Conservation (phyloP, 2,113 vertebrate genomes). For the Cryptomyrus ogoouensis region DNA sequence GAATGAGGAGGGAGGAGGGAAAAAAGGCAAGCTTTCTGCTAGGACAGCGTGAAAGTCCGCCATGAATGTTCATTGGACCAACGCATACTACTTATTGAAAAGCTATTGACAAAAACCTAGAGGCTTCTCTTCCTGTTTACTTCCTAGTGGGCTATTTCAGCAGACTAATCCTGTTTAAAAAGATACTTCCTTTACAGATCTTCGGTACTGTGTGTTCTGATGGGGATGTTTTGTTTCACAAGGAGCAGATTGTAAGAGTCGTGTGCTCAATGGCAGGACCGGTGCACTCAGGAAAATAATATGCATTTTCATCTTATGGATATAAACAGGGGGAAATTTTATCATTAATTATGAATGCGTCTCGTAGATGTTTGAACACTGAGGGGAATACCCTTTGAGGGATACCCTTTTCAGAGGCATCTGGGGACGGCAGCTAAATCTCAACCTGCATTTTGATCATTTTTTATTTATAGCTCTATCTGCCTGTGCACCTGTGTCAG, state of each 20-base stretch:
- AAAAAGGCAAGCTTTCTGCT: neutral
- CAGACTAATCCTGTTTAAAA: neutral
- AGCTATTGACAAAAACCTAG: neutral
- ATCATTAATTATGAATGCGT: neutral
- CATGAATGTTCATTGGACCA: neutral
- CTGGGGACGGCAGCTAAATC: neutral
- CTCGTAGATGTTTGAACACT: neutral
- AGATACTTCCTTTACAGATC: neutral
- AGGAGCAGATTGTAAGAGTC: neutral
- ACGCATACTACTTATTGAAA: neutral
- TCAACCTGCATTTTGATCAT: neutral
- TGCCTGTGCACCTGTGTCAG: neutral
- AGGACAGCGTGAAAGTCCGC: neutral
- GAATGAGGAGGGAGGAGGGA: conserved; percentile 4
- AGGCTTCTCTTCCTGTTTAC: neutral
- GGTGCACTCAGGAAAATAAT: neutral
- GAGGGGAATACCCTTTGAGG: neutral
- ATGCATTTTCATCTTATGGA: neutral
- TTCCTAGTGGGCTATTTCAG: neutral
- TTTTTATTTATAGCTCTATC: conserved; percentile 13
- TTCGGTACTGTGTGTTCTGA: neutral
- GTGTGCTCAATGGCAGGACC: neutral
- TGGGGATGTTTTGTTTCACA: neutral
- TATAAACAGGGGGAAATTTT: neutral
- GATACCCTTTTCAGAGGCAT: neutral